Evolutionary conservation across 2,888 invertebrate species (phyloP).

Genomic region (Vesta saturnalis): DNA sequence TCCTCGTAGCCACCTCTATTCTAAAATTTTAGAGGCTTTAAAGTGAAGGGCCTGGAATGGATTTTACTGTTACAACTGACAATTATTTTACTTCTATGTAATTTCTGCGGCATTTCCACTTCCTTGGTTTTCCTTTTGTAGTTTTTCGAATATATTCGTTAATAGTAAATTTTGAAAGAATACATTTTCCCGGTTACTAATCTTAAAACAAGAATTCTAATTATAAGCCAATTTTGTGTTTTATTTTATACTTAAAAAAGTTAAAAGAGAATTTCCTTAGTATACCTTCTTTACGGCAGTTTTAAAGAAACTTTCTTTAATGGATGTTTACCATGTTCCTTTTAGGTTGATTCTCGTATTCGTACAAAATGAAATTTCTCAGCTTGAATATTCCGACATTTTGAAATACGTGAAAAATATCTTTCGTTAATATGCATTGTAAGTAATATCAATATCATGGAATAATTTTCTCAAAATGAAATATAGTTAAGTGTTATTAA

Average conservation of each 20-base stretch:
- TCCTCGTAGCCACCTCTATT: conserved; percentile 46
- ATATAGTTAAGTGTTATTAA: conserved; percentile 6
- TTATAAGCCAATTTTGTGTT: neutral
- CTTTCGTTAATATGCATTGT: conserved; percentile 8
- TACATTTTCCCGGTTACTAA: conserved; percentile 1
- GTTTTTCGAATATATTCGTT: neutral
- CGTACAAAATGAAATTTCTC: neutral
- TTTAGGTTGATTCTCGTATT: neutral
- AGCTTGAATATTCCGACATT: neutral
- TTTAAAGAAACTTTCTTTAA: too few species aligned
- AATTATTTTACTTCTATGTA: conserved; percentile 50
- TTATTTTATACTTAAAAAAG: neutral
- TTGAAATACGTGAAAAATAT: conserved; percentile 2
- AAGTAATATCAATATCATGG: neutral
- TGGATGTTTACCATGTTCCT: neutral
- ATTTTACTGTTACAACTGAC: conserved; percentile 41
- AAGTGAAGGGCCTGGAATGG: conserved; percentile 40
- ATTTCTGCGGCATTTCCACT: conserved; percentile 43
- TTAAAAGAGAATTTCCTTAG: too few species aligned
- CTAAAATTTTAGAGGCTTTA: conserved; percentile 46
- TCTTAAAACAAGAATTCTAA: neutral
- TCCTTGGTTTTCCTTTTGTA: too few species aligned
- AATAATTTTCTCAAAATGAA: conserved; percentile 10
- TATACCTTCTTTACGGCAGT: too few species aligned
- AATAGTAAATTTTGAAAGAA: neutral